Evolutionary conservation across 2,113 vertebrate genomes (phyloP), one percentile per base, ranked within the genome.

Genomic region (Mus pahari): DNA sequence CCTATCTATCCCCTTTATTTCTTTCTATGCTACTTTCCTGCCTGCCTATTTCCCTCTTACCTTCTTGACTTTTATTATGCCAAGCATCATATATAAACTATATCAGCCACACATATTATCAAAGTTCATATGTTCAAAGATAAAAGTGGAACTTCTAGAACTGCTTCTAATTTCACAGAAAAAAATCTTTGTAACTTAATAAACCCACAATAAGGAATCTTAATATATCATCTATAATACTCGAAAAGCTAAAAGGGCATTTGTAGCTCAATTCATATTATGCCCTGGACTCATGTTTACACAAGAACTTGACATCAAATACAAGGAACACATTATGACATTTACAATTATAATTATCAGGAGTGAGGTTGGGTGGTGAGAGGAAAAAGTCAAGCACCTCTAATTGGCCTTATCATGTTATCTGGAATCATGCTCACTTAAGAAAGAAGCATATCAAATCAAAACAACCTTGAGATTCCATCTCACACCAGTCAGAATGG

Each of bases 381-480:
- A 92, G 36, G 24, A 88, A 86, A 93, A 90, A 75, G 82, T 39
- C 11, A 58, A 19, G 50, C 31, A 88, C 20, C 48, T 36, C 28
- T 0, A 78, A 94, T 82, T 71, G 53, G 64, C 11, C 89, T 75
- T 93, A 91, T 92, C 53, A 5, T 90, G 14, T 78, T 89, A 86
- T 91, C 14, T 39, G 1, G 39, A 90, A 19, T 60, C 64, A 86
- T 62, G 33, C 3, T 96, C 24, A 89, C 68, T 95, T 95, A 91
- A 78, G 19, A 83, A 92, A 50, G 45, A 96, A 90, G 28, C 31
- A 68, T 84, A 20, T n/a, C n/a, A n/a, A n/a, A n/a, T n/a, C n/a
- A n/a, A n/a, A n/a, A n/a, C n/a, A n/a, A n/a, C n/a, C n/a, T n/a
- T n/a, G n/a, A n/a, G n/a, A n/a, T n/a, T n/a, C n/a, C n/a, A n/a